Evolutionary conservation across 1,140 invertebrate species (phyloP).

Genomic region (Cherax destructor): DNA sequence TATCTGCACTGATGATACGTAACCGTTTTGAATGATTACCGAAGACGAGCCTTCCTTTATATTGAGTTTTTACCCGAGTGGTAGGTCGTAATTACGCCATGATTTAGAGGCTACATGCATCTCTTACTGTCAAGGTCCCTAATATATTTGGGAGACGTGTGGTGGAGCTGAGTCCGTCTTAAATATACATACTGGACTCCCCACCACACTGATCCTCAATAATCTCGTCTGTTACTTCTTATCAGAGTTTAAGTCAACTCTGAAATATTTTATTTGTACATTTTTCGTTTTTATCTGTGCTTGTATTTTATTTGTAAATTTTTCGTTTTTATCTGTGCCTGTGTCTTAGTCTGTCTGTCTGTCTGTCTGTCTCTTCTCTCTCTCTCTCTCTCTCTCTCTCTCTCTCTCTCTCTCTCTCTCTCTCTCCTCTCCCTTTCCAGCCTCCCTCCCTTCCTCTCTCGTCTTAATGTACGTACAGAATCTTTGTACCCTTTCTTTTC

Average conservation of each 20-base stretch:
- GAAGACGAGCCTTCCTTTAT: constrained; percentile 13
- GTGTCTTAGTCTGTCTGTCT: neutral
- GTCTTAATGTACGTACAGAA: neutral
- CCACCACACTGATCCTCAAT: neutral
- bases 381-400: constrained; percentile 28
- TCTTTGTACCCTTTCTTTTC: neutral
- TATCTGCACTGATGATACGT: neutral
- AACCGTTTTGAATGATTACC: constrained; percentile 11
- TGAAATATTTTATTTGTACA: neutral
- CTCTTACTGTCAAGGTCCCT: constrained; percentile 46
- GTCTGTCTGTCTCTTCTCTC: neutral
- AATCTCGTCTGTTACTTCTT: neutral
- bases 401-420: constrained; percentile 14
- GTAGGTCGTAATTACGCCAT: constrained; percentile 27
- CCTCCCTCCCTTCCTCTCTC: constrained; percentile 14
- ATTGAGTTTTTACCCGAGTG: constrained; percentile 15
- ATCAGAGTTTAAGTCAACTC: too few species aligned
- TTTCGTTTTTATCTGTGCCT: neutral
- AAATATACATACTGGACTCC: neutral
- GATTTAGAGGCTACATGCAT: constrained; percentile 38
- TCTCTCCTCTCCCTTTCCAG: constrained; percentile 14
- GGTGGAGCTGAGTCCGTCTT: neutral
- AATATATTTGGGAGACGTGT: constrained; percentile 35
- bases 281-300: neutral
- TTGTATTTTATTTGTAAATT: neutral